Base-by-base conservation (phyloP, 1,140 invertebrate genomes). In the Heliconius hermathena region DNA sequence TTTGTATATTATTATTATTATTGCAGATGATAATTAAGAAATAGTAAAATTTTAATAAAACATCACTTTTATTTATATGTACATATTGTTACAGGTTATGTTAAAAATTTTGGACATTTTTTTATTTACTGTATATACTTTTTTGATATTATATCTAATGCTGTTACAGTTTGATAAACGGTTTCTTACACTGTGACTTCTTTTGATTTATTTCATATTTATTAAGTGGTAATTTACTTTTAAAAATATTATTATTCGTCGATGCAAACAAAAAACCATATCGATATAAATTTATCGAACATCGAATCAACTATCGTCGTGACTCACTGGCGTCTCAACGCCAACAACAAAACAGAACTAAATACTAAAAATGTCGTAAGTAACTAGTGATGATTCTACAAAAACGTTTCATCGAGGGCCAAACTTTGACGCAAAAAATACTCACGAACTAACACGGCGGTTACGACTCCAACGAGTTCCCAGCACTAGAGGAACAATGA, bases 291-390 rank as follows among this genome's bases (percentile, higher is more conserved):
- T 78, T 76, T 74, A 80, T 80, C 78, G 78, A 80, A 54, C 22
- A 76, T 36, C 71, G 33, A 26, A 72, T 20, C 9, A 76, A 76
- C 77, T 82, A 82, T 73, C 38, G 41, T 66, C 90, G 89, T 94
- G 92, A 93, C 91, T 94, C 92, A 94, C 92, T 88, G 88, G 87
- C 89, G 89, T 93, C 89, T 91, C 88, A 91, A 90, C 91, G 90
- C 92, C 91, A 93, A 93, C 90, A 94, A 93, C 92, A 92, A 90
- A 92, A 90, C 88, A 81, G 76, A 78, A 60, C 75, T 54, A 74
- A 89, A 85, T 79, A 84, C 33, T 85, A 86, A 90, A 93, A 91
- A 88, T 66, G 91, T 87, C 91, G 86, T 92, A 94, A 92, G 86
- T 81, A 84, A 79, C 87, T 74, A 76, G 83, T 84, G 84, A 87